phyloP scores from a whole-genome alignment of 1,140 invertebrate genomes.

The Campoletis sonorensis region DNA sequence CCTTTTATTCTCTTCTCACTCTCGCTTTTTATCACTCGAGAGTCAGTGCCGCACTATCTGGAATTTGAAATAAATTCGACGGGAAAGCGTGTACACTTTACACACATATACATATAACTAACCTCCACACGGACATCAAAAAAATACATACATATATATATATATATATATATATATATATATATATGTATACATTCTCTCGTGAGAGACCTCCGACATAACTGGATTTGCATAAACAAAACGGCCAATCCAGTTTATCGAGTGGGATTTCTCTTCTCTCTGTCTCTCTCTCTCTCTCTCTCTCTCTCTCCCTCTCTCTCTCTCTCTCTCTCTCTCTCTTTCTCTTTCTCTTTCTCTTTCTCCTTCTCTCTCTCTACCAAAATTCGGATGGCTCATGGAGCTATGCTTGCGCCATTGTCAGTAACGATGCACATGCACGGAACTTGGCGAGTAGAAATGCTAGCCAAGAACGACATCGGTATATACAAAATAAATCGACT shows the following conservation, averaged over 20 bases:
- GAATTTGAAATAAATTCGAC: constrained; percentile 10
- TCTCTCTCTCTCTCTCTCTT: background rate
- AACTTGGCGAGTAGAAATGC: background rate
- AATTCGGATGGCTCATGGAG: constrained; percentile 27
- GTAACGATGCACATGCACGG: constrained; percentile 2
- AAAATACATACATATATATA: background rate
- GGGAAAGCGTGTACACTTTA: background rate
- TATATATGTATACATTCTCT: background rate
- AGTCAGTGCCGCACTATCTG: background rate
- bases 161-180: background rate
- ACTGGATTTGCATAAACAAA: constrained; percentile 56
- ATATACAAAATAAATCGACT: background rate
- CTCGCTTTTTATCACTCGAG: background rate
- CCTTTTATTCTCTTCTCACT: background rate
- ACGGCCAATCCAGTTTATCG: constrained; percentile 56
- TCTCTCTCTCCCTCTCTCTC: background rate
- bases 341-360: background rate
- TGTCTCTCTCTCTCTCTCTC: background rate
- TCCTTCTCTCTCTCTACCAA: background rate
- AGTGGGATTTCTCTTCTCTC: constrained; percentile 25
- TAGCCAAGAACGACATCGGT: background rate
- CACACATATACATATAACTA: background rate
- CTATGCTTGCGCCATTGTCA: constrained; percentile 1
- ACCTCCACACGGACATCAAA: too few relatives aligned
- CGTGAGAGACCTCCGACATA: constrained; percentile 20